A percentile compares a stretch with the other conserved stretches of the same genome.
Evolutionary conservation across 1,140 invertebrate species (phyloP).

Genomic region (Neodiprion lecontei): DNA sequence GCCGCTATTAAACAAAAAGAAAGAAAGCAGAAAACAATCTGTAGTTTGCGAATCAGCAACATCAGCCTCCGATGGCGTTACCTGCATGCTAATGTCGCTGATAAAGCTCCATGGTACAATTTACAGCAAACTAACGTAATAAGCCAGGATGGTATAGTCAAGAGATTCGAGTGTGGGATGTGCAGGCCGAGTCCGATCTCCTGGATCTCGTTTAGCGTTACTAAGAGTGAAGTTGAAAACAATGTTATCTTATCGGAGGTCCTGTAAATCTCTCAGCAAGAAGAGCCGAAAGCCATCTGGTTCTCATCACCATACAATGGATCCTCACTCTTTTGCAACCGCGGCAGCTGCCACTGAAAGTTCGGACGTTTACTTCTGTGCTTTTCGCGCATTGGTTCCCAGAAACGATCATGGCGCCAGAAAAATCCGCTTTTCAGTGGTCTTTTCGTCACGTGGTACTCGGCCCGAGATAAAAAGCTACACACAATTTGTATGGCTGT

Average conservation of each 20-base stretch:
- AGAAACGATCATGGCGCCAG: background rate
- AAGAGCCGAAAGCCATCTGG: background rate
- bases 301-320: conserved; percentile 7
- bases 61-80: too few relatives aligned
- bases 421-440: too few relatives aligned
- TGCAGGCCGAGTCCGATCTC: background rate
- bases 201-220: background rate
- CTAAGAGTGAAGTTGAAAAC: background rate
- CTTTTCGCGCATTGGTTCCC: background rate
- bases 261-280: background rate
- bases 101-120: too few relatives aligned
- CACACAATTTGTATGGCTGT: too few relatives aligned
- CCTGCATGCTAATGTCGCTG: too few relatives aligned
- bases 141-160: too few relatives aligned
- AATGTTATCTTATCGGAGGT: background rate
- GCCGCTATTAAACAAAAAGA: too few relatives aligned
- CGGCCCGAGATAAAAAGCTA: background rate
- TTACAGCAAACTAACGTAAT: too few relatives aligned
- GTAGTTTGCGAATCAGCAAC: too few relatives aligned
- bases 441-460: background rate
- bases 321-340: background rate
- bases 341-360: background rate
- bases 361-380: background rate
- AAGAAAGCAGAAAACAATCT: too few relatives aligned
- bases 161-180: background rate